Percentiles rank a stretch among this genome's conserved stretches.
Evolutionary conservation across 2,888 invertebrate genomes (phyloP).

Genomic region (Autographa gamma): DNA sequence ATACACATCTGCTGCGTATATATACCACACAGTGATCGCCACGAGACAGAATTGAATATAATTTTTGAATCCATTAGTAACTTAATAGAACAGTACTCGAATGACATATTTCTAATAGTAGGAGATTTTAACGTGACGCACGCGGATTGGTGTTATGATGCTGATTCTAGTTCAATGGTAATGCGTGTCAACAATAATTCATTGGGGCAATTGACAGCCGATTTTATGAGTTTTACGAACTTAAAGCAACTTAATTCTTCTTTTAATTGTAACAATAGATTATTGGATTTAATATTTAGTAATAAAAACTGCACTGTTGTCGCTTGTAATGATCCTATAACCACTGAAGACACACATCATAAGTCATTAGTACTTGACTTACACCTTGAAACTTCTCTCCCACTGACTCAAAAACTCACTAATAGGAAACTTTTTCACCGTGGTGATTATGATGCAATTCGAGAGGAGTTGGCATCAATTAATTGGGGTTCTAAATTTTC

Average conservation of each 20-base stretch:
- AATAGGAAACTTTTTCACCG: constrained; percentile 5
- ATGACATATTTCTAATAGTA: neutral
- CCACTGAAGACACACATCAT: constrained; percentile 10
- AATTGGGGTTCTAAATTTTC: neutral
- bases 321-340: neutral
- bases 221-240: constrained; percentile 13
- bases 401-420: neutral
- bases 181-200: neutral
- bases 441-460: neutral
- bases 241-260: constrained; percentile 17
- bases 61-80: neutral
- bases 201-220: constrained; percentile 6
- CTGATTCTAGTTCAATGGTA: constrained; percentile 2
- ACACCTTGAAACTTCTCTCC: neutral
- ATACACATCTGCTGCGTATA: constrained; percentile 3
- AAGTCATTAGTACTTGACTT: neutral
- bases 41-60: neutral
- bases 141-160: constrained; percentile 7
- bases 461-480: neutral
- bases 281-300: constrained; percentile 19
- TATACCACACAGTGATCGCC: neutral
- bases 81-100: neutral
- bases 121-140: constrained; percentile 3
- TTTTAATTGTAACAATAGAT: constrained; percentile 11
- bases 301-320: constrained; percentile 3